Evolutionary conservation across 1,140 invertebrate genomes (phyloP).

Genomic region (Lepidotrigona ventralis): DNA sequence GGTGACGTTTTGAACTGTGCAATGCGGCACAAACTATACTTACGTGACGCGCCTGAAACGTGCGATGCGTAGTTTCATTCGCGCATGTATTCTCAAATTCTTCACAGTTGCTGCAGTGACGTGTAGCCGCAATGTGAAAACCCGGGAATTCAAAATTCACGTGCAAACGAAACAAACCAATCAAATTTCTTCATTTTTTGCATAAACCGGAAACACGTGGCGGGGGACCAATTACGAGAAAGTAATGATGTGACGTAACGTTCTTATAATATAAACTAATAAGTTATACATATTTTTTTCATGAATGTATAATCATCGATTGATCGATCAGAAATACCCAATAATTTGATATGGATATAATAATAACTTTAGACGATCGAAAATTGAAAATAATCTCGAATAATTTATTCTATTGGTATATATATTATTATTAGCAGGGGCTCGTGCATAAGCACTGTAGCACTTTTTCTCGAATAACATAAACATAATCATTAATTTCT

Average conservation of each 20-base stretch:
- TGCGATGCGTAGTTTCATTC: neutral
- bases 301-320: too few species aligned
- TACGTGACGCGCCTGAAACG: neutral
- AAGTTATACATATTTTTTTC: neutral
- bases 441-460: too few species aligned
- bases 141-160: conserved; percentile 15
- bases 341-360: too few species aligned
- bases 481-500: too few species aligned
- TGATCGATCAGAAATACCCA: too few species aligned
- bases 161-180: neutral
- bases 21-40: conserved; percentile 33
- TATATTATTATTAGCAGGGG: neutral
- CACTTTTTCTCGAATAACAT: too few species aligned
- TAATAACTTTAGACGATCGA: neutral
- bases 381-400: neutral
- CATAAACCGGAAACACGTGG: conserved; percentile 21
- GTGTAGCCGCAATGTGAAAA: neutral
- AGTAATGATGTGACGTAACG: neutral
- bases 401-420: neutral
- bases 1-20: conserved; percentile 60
- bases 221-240: neutral
- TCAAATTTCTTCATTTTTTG: neutral
- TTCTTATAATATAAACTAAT: neutral
- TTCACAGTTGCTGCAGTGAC: neutral
- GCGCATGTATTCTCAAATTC: conserved; percentile 37